These are phyloP conservation scores for Anastatus disparis DNA, from an alignment of 1,140 invertebrate genomes.

Conservation along the genomic window DNA sequence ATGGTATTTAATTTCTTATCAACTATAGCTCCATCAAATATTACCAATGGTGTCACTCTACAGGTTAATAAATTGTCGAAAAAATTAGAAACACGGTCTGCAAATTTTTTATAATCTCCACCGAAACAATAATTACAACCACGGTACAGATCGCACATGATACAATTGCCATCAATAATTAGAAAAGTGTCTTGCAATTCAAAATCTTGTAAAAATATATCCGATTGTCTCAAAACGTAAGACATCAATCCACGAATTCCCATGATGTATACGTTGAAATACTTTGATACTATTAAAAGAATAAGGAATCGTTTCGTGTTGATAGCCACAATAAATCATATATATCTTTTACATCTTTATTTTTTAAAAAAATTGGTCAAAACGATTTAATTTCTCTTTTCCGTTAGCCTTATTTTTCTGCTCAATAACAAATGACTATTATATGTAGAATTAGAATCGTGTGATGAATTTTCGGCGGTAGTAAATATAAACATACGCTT, in stretches of 20 bases:
- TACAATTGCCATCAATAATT: conserved; percentile 85
- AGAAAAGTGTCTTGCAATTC: conserved; percentile 77
- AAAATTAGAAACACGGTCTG: conserved; percentile 73
- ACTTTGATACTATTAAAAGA: too few species aligned
- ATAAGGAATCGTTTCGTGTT: too few species aligned
- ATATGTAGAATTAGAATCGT: too few species aligned
- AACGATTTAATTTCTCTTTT: too few species aligned
- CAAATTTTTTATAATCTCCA: conserved; percentile 87
- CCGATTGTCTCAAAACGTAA: conserved; percentile 77
- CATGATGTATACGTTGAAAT: too few species aligned
- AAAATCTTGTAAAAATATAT: conserved; percentile 72
- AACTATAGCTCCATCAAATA: conserved; percentile 87
- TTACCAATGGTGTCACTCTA: conserved; percentile 78
- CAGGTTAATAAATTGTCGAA: conserved; percentile 79
- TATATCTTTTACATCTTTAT: too few species aligned
- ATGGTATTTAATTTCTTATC: conserved; percentile 80
- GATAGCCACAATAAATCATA: too few species aligned
- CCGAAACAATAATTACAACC: conserved; percentile 78
- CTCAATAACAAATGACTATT: too few species aligned
- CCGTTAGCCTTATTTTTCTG: too few species aligned
- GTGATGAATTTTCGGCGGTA: too few species aligned
- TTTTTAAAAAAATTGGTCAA: too few species aligned
- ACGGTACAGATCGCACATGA: conserved; percentile 79
- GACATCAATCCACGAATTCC: conserved; percentile 84
- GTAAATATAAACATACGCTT: too few species aligned